Base-by-base conservation (phyloP, 1,140 invertebrate genomes). In the Lysiphlebus fabarum region DNA sequence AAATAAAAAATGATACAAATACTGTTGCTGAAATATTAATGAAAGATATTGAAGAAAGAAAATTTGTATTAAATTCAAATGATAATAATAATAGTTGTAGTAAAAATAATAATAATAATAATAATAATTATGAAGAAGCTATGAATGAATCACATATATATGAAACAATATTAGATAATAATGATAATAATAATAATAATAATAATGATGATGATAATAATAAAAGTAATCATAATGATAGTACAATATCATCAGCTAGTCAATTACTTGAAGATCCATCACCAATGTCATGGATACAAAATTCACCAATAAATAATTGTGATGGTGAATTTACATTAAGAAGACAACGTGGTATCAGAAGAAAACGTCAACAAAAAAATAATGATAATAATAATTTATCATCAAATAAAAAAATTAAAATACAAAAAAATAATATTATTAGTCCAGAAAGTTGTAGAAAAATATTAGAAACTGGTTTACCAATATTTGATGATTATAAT, bases 181-280 rank as follows among this genome's bases (percentile, higher is more conserved):
- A 34, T 11, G 59, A 63, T 36, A 50, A 57, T 12, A 50, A 12
- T 58, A 70, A 70, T 34, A 65, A 61, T 9, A 59, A 58, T 7
- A 47, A 56, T 56, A 14, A 38, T 50, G 36, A 51, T 37, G 44
- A 55, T 7, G 62, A 59, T 34, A 57, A 62, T 4, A 50, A 53
- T 7, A 61, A 62, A 57, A 48, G 66, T 0, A 14, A 56, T 10
- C 75, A 74, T 53, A 79, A 77, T 56, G 76, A 80, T 47, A 79
- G 78, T 51, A 77, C 76, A 0, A 67, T 80, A 4, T 75, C 72
- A 0, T 80, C 78, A 45, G 78, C 76, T 4, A 77, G 78, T 63
- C 78, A 80, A 51, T 67, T 80, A 0, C 43, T 80, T 6, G 78
- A 80, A 40, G 71, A 80, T 40, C 76, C 78, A 0, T 80, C 78